A percentile compares a stretch with the other conserved stretches of the same genome.
Evolutionary conservation across 35 echinoderm and acorn worm genomes (phyloP).

Genomic region (Apostichopus parvimensis): DNA sequence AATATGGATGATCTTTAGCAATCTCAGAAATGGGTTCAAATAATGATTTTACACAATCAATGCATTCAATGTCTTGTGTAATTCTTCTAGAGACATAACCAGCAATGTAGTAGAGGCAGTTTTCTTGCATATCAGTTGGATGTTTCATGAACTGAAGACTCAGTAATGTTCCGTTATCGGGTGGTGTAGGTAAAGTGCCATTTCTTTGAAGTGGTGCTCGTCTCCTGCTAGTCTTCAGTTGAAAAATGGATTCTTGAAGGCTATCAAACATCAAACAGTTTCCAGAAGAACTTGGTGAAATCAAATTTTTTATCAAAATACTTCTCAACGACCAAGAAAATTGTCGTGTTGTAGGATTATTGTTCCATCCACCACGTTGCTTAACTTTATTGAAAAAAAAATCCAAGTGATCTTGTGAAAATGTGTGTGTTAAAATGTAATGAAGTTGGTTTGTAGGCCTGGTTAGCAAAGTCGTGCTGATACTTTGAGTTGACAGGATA

Average conservation of each 20-base stretch:
- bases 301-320: constrained; percentile 35
- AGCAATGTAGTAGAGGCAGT: constrained; percentile 27
- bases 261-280: constrained; percentile 24
- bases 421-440: constrained; percentile 6
- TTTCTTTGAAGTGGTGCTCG: background rate
- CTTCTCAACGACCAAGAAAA: background rate
- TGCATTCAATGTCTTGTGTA: constrained; percentile 17
- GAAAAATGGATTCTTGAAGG: constrained; percentile 39
- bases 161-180: background rate
- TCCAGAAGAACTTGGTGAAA: background rate
- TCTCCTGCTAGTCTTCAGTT: constrained; percentile 12
- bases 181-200: background rate
- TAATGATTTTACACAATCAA: no score
- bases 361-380: constrained; percentile 37
- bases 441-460: background rate
- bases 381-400: background rate
- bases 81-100: constrained; percentile 33
- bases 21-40: no score
- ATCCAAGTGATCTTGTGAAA: constrained; percentile 27
- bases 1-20: no score
- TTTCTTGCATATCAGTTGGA: constrained; percentile 18
- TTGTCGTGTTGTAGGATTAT: constrained; percentile 42
- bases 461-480: background rate
- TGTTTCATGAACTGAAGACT: background rate
- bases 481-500: background rate